Base-by-base conservation (phyloP, 2,888 invertebrate genomes). In the Drosophila neotestacea region DNA sequence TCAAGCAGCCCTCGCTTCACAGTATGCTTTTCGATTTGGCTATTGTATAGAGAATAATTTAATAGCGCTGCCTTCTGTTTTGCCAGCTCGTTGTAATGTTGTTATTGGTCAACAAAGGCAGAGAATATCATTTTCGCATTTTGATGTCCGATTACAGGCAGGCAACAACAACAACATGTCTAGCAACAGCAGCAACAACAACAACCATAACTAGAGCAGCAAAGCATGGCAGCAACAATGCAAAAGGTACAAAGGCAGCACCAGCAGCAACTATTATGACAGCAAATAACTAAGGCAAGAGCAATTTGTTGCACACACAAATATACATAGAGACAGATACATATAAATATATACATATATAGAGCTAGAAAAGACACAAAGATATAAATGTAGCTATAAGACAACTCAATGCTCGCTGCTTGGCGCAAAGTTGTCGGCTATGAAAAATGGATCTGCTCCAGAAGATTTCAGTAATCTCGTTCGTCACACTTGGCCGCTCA, bases 401-500 rank as follows among this genome's bases (percentile, higher is more conserved):
- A 79, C 70, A 79, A 79, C 79, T 75, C 47, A 73, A 76, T 76
- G 78, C 50, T 55, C 52, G 61, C 52, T 42, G 48, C 56, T 55
- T 64, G 71, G 69, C 52, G 75, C 68, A 71, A 84, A 84, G 81
- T 88, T 86, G 89, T 80, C 74, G 86, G 77, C 90, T 85, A 89
- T 90, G 89, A 87, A 91, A 90, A 90, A 90, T 91, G 91, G 91
- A 91, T 91, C 85, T 91, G 91, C 91, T 91, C 91, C 91, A 91
- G 91, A 91, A 91, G 91, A 91, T 91, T 91, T 91, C 85, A 91
- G 91, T 91, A 91, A 91, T 91, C 91, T 91, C 90, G 91, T 91
- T 91, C 91, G 91, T 91, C 89, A 87, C 91, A 90, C 91, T 90
- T 91, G 91, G 91, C 74, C 89, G 90, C 89, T 91, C 91, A 91